Base-by-base conservation (phyloP, 2,888 invertebrate genomes). In the Papilio elwesi region DNA sequence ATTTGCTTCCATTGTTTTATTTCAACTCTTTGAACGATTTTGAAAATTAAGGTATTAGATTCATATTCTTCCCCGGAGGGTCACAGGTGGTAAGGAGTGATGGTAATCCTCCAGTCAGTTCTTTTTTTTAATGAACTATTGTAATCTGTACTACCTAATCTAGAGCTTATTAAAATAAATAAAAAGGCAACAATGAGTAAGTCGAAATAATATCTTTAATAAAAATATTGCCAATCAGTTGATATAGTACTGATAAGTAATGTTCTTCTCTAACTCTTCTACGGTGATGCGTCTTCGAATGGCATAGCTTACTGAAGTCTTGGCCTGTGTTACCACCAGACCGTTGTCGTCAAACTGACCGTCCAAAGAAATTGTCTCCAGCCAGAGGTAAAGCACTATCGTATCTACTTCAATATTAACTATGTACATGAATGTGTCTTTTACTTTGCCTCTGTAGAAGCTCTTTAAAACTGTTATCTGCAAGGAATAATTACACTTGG, bases 281-380 rank as follows among this genome's bases (percentile, higher is more conserved):
- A 83, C 77, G 10, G 81, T 73, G 16, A 90, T 76, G 5, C 82
- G 71, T 13, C 76, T 78, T 36, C 78, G 76, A 13, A 82, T 85
- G 6, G 79, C 68, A 69, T 85, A 92, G 26, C 74, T 79, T 0
- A 86, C 78, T 53, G 75, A 76, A 0, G 82, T 75, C 12, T 79
- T 76, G 0, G 86, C 79, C 15, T 87, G 82, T 0, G 92, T 90
- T 63, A 95, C 81, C 11, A 95, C 91, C 48, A 97, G 96, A 0
- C 97, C 98, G 87, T 98, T 97, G 78, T 97, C 96, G 0, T 96
- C 95, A 85, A 97, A 97, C 73, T 88, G 90, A 1, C 97, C 97
- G 12, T 82, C 84, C 55, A 91, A 83, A 6, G 86, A 83, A 4
- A 85, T 87, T 0, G 94, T 85, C 76, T 96, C 96, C 36, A 97